A percentile compares a stretch with the other conserved stretches of the same genome.
Evolutionary conservation across 2,888 invertebrate species (phyloP).

Genomic region (Zele albiditarsus): DNA sequence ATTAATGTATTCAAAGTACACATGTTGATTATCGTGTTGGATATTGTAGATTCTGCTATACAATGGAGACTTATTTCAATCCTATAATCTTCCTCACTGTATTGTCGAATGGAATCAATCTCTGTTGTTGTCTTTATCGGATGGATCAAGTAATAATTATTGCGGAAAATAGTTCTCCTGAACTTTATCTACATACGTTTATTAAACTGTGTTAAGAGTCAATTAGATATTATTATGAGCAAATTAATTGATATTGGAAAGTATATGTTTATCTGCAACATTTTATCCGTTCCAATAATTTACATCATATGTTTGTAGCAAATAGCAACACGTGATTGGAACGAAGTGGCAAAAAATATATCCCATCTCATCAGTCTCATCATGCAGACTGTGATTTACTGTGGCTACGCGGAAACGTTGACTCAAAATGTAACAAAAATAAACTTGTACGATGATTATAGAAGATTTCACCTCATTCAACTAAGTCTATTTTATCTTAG

Average conservation of each 20-base stretch:
- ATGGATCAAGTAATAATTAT: conserved; percentile 9
- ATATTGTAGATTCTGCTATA: not conserved
- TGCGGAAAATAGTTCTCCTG: not conserved
- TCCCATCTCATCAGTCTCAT: conserved; percentile 48
- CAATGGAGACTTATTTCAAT: conserved; percentile 15
- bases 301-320: conserved; percentile 22
- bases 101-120: conserved; percentile 20
- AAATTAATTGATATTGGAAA: not conserved
- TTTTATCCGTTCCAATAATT: not conserved
- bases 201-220: not conserved
- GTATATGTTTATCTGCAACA: not conserved
- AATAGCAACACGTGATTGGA: conserved; percentile 34
- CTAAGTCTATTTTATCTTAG: conserved; percentile 27
- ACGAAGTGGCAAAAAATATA: conserved; percentile 46
- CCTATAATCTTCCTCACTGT: conserved; percentile 31
- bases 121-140: conserved; percentile 27
- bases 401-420: conserved; percentile 49
- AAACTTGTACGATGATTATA: too few species aligned
- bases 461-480: not conserved
- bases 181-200: not conserved
- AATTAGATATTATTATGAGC: not conserved
- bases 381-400: conserved; percentile 50
- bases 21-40: not conserved
- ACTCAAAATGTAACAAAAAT: conserved; percentile 45
- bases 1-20: not conserved